These are phyloP conservation scores for Sebastes iracundus DNA, from an alignment of 2,797 vertebrate genomes.

Conservation along the genomic window DNA sequence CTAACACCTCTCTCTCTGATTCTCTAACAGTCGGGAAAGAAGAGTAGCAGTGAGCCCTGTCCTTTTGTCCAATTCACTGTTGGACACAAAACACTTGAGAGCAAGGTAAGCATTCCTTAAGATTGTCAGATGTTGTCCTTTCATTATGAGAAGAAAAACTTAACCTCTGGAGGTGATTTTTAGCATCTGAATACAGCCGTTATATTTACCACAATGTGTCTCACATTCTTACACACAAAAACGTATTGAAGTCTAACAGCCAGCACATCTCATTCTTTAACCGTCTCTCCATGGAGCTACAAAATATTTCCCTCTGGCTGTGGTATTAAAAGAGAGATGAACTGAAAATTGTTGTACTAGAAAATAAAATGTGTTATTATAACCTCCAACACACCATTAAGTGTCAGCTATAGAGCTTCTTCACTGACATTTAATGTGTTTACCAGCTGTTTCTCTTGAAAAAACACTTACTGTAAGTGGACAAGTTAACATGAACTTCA, in stretches of 20 bases:
- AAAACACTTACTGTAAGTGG: background rate
- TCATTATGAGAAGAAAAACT: background rate
- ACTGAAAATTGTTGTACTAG: background rate
- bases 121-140: background rate
- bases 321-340: background rate
- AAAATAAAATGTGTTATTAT: background rate
- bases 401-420: background rate
- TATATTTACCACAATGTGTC: background rate
- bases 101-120: constrained; percentile 84
- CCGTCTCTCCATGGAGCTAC: background rate
- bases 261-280: background rate
- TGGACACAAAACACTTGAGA: constrained; percentile 90
- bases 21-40: constrained; percentile 89
- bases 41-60: constrained; percentile 92
- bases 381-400: background rate
- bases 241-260: background rate
- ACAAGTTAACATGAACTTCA: background rate
- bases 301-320: background rate
- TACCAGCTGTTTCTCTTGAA: background rate
- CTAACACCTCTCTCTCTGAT: constrained; percentile 33
- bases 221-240: background rate
- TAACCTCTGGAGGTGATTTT: background rate
- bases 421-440: background rate
- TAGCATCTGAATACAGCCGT: background rate
- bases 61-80: constrained; percentile 92